These are phyloP conservation scores for Ctenodactylus gundi DNA, from an alignment of 2,113 vertebrate species.

Conservation along the genomic window DNA sequence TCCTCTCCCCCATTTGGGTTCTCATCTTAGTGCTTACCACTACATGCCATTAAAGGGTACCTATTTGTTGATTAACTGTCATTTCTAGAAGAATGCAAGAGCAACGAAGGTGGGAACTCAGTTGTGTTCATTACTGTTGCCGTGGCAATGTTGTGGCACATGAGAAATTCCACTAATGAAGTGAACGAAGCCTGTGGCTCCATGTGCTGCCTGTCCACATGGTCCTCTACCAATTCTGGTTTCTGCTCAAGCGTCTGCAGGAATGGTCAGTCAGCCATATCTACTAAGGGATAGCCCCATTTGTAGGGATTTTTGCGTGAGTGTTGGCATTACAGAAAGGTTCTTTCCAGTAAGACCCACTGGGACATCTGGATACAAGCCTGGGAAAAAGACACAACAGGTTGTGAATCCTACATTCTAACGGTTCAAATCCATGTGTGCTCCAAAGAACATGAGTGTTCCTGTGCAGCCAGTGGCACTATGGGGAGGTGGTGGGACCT, in stretches of 20 bases:
- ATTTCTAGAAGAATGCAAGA: background rate
- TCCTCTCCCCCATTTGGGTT: background rate
- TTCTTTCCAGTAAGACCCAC: background rate
- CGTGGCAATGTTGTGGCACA: background rate
- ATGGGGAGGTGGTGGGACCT: background rate
- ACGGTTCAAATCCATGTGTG: background rate
- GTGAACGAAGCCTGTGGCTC: background rate
- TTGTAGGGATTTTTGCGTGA: background rate
- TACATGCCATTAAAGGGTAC: background rate
- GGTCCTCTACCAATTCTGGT: background rate
- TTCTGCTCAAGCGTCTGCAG: background rate
- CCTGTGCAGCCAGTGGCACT: background rate
- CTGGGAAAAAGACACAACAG: background rate
- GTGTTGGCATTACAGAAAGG: too few relatives aligned
- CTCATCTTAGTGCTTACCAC: background rate
- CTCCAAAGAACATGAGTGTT: background rate
- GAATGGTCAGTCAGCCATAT: background rate
- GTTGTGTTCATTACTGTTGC: background rate
- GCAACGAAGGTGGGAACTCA: background rate
- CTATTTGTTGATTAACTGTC: background rate
- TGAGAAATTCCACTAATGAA: background rate
- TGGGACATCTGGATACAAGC: background rate
- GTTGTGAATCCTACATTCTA: background rate
- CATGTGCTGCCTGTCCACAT: too few relatives aligned
- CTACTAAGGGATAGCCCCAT: too few relatives aligned